phyloP scores from a whole-genome alignment of 2,797 vertebrate species.

The Sebastes oblongus region DNA sequence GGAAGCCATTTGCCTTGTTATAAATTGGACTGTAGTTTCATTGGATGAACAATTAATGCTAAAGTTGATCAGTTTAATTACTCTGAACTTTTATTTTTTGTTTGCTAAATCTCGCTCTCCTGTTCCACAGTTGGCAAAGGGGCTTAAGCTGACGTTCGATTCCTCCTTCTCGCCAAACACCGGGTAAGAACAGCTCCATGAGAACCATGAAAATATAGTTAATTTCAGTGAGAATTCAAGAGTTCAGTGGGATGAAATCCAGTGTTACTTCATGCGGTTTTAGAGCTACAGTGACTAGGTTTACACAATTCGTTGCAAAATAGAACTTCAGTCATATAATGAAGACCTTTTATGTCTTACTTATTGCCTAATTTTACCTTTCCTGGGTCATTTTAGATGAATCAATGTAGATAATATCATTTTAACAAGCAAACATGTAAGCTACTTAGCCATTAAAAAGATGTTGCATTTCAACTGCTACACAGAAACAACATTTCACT shows the following conservation, averaged over 20 bases:
- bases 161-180: conserved; percentile 98
- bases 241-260: background rate
- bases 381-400: background rate
- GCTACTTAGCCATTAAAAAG: background rate
- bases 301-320: background rate
- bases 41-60: background rate
- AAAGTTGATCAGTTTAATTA: background rate
- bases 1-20: background rate
- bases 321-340: background rate
- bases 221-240: background rate
- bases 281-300: background rate
- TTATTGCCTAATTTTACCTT: background rate
- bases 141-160: conserved; percentile 96
- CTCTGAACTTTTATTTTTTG: background rate
- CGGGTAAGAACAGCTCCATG: conserved; percentile 84
- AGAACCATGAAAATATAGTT: background rate
- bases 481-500: background rate
- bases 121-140: conserved; percentile 85
- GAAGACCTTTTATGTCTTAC: background rate
- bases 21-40: background rate
- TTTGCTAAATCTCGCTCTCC: background rate
- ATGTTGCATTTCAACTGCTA: background rate
- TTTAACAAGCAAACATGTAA: background rate
- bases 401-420: background rate
- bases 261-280: background rate